Percentiles rank a stretch among this genome's conserved stretches.
Evolutionary conservation across 2,888 invertebrate genomes (phyloP).

Genomic region (Eurois occulta): DNA sequence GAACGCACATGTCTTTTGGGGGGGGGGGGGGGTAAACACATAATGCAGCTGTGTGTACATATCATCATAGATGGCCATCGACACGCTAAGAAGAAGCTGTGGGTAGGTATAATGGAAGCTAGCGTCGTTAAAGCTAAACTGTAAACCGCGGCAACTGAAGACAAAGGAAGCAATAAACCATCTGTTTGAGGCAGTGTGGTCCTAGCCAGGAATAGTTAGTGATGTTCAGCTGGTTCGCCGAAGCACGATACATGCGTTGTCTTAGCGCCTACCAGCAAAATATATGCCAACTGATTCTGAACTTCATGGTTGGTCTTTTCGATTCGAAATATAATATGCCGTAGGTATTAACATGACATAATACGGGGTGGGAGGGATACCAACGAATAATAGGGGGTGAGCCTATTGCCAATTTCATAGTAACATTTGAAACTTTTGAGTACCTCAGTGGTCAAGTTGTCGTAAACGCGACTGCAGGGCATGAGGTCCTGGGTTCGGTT

Average conservation of each 20-base stretch:
- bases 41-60: too few species aligned
- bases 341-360: too few species aligned
- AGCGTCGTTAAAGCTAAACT: conserved; percentile 3
- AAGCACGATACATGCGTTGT: conserved; percentile 4
- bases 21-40: too few species aligned
- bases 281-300: too few species aligned
- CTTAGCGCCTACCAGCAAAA: background rate
- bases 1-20: too few species aligned
- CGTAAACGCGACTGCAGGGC: too few species aligned
- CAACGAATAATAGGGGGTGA: too few species aligned
- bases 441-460: too few species aligned
- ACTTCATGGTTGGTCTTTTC: background rate
- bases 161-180: conserved; percentile 49
- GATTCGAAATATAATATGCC: background rate
- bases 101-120: background rate
- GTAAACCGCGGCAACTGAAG: conserved; percentile 11
- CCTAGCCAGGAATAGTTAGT: conserved; percentile 34
- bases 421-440: too few species aligned
- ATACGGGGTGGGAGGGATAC: too few species aligned
- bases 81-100: background rate
- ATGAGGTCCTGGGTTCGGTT: too few species aligned
- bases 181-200: conserved; percentile 46
- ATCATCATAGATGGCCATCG: background rate
- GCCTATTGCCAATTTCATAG: too few species aligned
- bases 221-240: conserved; percentile 9